Base-by-base conservation (phyloP, 1,140 invertebrate genomes). In the Camponotus pennsylvanicus region DNA sequence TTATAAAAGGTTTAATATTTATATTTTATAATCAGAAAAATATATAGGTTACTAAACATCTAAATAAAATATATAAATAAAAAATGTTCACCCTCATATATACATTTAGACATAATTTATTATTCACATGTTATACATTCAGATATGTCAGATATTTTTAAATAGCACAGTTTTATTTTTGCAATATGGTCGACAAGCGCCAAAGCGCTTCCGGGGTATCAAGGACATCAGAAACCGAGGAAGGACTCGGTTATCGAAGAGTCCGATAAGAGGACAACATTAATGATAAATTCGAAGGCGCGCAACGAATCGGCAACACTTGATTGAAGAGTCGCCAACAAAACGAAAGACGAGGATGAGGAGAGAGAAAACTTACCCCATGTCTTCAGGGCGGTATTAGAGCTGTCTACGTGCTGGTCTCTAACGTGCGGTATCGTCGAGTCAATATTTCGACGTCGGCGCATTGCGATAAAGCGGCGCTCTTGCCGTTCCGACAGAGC, bases 371-470 rank as follows among this genome's bases (percentile, higher is more conserved):
- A 89, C 84, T 89, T 77, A 86, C 69, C 83, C 88, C 88, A 89
- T 89, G 88, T 89, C 69, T 83, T 83, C 84, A 42, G 64, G 37
- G 40, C 34, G 42, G 69, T 71, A 77, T 86, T 82, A 57, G 76
- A 89, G 63, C 52, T 59, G 32, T 83, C 69, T 83, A 82, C 27
- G 79, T 83, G 69, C 69, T 80, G 34, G 45, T 69, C 13, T 67
- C 32, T 75, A 42, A 75, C 55, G 27, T 64, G 42, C 32, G 40
- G 45, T 86, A 86, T 83, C 66, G 49, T 27, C 80, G 87, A 78
- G 78, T 89, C 77, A 63, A 82, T 89, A 89, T 52, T 89, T 75
- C 59, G 40, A 59, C 85, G 88, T 85, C 61, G 80, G 73, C 85
- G 88, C 82, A 80, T 27, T 49, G 40, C n/a, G n/a, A 2, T 27